Evolutionary conservation across 1,140 invertebrate species (phyloP).

Genomic region (Neodiprion fabricii): DNA sequence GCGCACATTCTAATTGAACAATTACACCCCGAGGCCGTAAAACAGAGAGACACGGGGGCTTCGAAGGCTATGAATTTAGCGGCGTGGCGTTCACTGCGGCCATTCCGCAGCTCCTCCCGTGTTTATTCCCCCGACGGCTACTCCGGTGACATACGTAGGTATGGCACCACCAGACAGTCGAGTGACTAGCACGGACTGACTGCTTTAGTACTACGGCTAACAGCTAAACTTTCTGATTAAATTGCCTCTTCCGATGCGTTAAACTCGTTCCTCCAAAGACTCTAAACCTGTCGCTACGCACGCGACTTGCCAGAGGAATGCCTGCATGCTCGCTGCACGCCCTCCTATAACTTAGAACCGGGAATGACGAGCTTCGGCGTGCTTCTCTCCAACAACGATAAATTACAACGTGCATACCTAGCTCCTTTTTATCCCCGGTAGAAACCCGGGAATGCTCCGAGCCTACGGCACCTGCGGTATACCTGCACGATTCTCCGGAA

Average conservation of each 20-base stretch:
- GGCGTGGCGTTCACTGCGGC: conserved; percentile 6
- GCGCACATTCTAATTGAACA: conserved; percentile 5
- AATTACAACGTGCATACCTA: no score
- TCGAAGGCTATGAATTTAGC: conserved; percentile 7
- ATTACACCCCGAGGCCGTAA: conserved; percentile 3
- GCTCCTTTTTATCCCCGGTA: no score
- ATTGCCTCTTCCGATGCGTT: conserved; percentile 6
- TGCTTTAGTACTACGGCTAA: conserved; percentile 5
- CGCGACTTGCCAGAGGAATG: no score
- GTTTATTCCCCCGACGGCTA: neutral
- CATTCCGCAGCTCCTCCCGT: neutral
- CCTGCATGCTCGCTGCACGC: no score
- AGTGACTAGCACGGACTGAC: conserved; percentile 6
- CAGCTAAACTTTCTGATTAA: conserved; percentile 2
- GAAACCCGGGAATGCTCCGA: no score
- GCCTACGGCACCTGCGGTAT: no score
- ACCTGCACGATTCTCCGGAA: no score
- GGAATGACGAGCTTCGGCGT: no score
- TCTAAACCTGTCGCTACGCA: no score
- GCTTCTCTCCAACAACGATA: no score
- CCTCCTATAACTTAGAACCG: no score
- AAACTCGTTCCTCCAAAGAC: neutral
- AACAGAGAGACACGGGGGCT: conserved; percentile 6
- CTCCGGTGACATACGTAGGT: neutral
- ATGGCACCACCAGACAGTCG: neutral